Evolutionary conservation across 92 coral and sea anemone genomes (phyloP).

Genomic region (Porites cylindrica): DNA sequence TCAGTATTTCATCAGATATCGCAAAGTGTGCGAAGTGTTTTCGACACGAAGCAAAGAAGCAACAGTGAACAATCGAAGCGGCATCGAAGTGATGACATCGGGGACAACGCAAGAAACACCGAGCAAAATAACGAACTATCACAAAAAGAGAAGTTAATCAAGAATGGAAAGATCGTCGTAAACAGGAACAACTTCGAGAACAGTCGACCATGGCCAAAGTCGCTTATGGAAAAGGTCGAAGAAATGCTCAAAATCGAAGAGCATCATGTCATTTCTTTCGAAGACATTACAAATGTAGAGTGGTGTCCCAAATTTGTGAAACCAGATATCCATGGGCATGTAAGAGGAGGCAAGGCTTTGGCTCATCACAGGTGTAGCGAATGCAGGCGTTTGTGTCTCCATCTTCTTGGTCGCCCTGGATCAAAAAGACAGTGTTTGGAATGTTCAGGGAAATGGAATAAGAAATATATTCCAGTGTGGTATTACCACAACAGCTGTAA

Average conservation of each 20-base stretch:
- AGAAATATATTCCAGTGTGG: constrained; percentile 56
- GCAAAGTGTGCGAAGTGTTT: neutral
- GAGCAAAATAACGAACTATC: constrained; percentile 7
- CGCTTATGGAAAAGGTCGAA: constrained; percentile 33
- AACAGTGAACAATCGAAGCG: neutral
- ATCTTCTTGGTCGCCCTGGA: constrained; percentile 65
- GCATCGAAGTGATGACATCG: constrained; percentile 1
- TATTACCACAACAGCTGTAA: constrained; percentile 60
- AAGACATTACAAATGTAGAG: constrained; percentile 33
- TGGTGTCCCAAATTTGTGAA: constrained; percentile 66
- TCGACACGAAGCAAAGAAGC: constrained; percentile 2
- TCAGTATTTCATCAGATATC: constrained; percentile 10
- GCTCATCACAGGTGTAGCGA: constrained; percentile 57
- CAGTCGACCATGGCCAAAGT: constrained; percentile 29
- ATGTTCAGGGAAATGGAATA: constrained; percentile 53
- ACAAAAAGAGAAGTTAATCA: neutral
- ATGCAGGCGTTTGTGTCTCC: constrained; percentile 52
- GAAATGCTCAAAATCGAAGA: constrained; percentile 47
- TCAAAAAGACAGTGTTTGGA: constrained; percentile 47
- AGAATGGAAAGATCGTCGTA: constrained; percentile 12
- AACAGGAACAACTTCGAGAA: constrained; percentile 18
- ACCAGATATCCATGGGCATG: constrained; percentile 48
- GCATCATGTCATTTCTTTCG: constrained; percentile 44
- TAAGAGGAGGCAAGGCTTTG: constrained; percentile 57
- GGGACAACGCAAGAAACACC: neutral